These are phyloP conservation scores for Tetrapedia diversipes DNA, from an alignment of 2,888 invertebrate genomes.

Conservation along the genomic window DNA sequence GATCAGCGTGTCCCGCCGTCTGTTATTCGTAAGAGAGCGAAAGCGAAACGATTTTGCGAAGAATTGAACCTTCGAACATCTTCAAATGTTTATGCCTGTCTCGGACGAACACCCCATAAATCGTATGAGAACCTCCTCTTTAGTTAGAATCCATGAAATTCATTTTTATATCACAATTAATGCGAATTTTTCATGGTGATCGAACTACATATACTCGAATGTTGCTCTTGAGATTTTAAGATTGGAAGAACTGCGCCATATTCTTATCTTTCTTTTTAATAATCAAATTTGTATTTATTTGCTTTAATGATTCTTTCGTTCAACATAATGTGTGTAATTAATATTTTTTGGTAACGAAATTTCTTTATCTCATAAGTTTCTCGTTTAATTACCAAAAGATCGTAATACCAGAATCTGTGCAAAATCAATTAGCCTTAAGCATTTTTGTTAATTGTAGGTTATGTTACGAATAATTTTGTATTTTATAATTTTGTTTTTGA, in stretches of 20 bases:
- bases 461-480: too few species aligned
- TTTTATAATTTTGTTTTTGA: too few species aligned
- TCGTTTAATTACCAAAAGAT: too few species aligned
- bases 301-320: background rate
- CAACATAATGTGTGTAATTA: background rate
- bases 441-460: too few species aligned
- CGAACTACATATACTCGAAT: too few species aligned
- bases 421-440: too few species aligned
- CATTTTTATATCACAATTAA: background rate
- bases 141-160: background rate
- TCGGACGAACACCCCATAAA: slow-evolving; percentile 12
- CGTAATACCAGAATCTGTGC: too few species aligned
- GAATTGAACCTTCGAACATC: slow-evolving; percentile 21
- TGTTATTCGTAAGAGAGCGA: slow-evolving; percentile 55
- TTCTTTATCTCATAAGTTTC: too few species aligned
- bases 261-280: background rate
- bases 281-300: background rate
- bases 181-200: background rate
- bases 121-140: background rate
- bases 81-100: too few species aligned
- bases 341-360: background rate
- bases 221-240: slow-evolving; percentile 8
- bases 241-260: slow-evolving; percentile 42
- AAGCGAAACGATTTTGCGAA: slow-evolving; percentile 44
- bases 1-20: slow-evolving; percentile 45